Base-by-base conservation (phyloP, 2,113 vertebrate genomes). In the Cepphus grylle region DNA sequence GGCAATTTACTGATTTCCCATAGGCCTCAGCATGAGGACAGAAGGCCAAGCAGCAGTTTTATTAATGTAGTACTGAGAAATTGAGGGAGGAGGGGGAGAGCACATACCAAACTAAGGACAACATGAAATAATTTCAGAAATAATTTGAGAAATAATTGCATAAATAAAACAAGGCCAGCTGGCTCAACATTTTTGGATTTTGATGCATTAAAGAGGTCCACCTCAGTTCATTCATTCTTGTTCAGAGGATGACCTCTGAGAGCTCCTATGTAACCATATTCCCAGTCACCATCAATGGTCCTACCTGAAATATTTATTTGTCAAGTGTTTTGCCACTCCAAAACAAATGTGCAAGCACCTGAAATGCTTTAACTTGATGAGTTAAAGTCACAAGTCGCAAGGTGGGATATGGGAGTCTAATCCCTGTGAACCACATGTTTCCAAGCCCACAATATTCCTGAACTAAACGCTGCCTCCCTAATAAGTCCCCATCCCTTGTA, bases 1-100 rank as follows among this genome's bases (percentile, higher is more conserved):
- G 66, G 56, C 19, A 67, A 93, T 81, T 79, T 94, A 52, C 19
- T 85, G 43, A 56, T 93, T 90, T 90, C 43, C 73, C 65, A 58
- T 26, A 92, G 65, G 45, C 74, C 70, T 92, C 47, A 81, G 15
- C 34, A 65, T 40, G n/a, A 82, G 56, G 61, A 43, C 43, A 92
- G 22, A 59, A 88, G 47, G 29, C 65, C 29, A 65, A 90, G 38
- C 32, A 96, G 9, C 14, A 50, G 42, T 90, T 94, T 80, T 72
- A 76, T 71, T 93, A 76, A 72, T 19, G 15, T 23, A 79, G 5
- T 12, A 21, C 36, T 59, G 34, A 85, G 61, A 76, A 92, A 87
- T 16, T 0, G 0, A 13, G 26, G 21, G 17, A 4, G 4, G 12
- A 13, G 27, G 14, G 29, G 13, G 5, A 45, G n/a, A 87, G 11